Percentiles rank a stretch among this genome's conserved stretches.
Conservation (phyloP, 2,113 vertebrate species). For the Chunga burmeisteri region DNA sequence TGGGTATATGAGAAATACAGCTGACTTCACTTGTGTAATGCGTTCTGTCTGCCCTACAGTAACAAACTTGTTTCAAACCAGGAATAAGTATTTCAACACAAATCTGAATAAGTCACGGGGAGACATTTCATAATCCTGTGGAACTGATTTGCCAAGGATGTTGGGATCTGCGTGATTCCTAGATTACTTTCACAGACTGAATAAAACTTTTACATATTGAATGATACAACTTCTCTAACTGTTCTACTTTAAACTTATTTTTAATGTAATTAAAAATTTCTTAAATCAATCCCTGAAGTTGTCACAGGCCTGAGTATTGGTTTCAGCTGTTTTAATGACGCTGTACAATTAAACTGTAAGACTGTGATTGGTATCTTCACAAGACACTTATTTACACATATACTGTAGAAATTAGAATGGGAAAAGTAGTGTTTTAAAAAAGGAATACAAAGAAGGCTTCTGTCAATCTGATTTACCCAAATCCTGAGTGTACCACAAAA, state of each 20-base stretch:
- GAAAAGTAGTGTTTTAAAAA: neutral
- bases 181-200: neutral
- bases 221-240: neutral
- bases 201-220: neutral
- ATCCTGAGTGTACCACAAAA: neutral
- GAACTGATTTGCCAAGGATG: neutral
- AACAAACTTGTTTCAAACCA: conserved; percentile 21
- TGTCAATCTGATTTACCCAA: conserved; percentile 16
- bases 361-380: neutral
- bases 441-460: neutral
- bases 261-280: neutral
- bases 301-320: neutral
- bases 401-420: neutral
- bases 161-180: neutral
- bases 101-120: conserved; percentile 1
- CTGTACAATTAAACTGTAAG: neutral
- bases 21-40: conserved; percentile 11
- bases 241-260: neutral
- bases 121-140: neutral
- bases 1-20: neutral
- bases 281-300: neutral
- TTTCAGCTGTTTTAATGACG: neutral
- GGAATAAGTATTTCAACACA: conserved; percentile 26
- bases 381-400: neutral
- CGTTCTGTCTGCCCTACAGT: conserved; percentile 26